Base-by-base conservation (phyloP, 2,113 vertebrate species). In the Chroicocephalus ridibundus region DNA sequence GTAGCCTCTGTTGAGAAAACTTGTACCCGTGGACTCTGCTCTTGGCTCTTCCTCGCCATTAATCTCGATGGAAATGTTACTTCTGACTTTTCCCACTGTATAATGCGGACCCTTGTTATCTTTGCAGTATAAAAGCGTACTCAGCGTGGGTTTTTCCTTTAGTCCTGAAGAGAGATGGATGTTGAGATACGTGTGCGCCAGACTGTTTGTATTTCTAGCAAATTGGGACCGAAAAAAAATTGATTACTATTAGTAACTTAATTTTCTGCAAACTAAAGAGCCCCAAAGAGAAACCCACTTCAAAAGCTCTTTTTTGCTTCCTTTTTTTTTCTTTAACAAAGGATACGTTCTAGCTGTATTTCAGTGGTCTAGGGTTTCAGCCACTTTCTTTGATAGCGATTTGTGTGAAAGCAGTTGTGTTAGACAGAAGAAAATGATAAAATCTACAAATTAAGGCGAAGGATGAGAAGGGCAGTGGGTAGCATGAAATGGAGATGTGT, bases 231-330 rank as follows among this genome's bases (percentile, higher is more conserved):
- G 12, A 69, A 89, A 82, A 93, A 93, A 84, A 93, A 85, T 86
- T 88, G 78, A 94, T 96, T 96, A 92, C 95, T 97, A 95, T 92
- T 95, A 85, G 70, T 93, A 94, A 68, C 96, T 96, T 97, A 75
- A 68, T 96, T 94, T 94, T 86, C 88, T 86, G 75, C 29, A 89
- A 93, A 80, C 82, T 74, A 7, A 92, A 86, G 61, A 84, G 74
- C 54, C 61, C 78, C 60, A n/a, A 94, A 94, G 87, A 97, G 85
- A 97, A 97, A 92, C 62, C 65, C 57, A 58, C 89, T 97, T 97
- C 93, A 97, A 96, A 95, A 95, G 72, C 44, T 27, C 69, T 91
- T 76, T 91, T 40, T 86, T 55, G 29, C 38, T 65, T 11, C 10
- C 44, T 32, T 69, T 89, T 86, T 60, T 14, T 71, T 66, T 79